Conservation (phyloP, 2,113 vertebrate species). For the Aptenodytes forsteri region DNA sequence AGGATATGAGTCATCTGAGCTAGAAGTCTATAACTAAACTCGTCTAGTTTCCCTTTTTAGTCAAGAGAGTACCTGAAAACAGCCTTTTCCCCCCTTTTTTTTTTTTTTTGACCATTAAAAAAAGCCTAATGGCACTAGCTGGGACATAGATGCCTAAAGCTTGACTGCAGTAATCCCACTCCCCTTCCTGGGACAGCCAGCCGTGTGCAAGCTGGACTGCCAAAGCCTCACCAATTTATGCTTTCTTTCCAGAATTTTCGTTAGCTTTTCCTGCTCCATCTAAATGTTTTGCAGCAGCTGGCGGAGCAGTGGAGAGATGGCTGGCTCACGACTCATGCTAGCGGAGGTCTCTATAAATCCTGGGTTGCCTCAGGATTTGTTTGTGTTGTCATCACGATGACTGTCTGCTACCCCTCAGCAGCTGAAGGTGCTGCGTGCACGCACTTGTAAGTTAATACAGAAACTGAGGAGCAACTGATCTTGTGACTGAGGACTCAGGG, state of each 20-base stretch:
- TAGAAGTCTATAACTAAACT: not conserved
- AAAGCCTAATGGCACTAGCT: not conserved
- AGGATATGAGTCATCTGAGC: not conserved
- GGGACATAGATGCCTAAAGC: not conserved
- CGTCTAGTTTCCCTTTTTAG: not conserved
- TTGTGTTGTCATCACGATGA: not conserved
- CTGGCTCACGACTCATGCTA: fast-evolving
- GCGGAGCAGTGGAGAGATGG: not conserved
- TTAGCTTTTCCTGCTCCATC: not conserved
- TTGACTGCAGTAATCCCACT: not conserved
- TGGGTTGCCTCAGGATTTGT: not conserved
- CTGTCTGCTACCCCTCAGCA: not conserved
- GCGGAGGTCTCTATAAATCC: not conserved
- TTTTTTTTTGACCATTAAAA: not conserved
- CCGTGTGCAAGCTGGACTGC: not conserved
- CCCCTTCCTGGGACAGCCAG: not conserved
- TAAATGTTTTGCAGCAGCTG: not conserved
- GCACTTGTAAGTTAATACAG: not conserved
- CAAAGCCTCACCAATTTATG: not conserved
- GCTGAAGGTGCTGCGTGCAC: not conserved
- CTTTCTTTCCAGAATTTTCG: not conserved
- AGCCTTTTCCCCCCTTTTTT: not conserved
- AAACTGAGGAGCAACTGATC: not conserved
- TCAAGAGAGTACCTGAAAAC: not conserved
- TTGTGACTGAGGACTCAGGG: not conserved